Evolutionary conservation across 1,140 invertebrate genomes (phyloP).

Genomic region (Littorina saxatilis): DNA sequence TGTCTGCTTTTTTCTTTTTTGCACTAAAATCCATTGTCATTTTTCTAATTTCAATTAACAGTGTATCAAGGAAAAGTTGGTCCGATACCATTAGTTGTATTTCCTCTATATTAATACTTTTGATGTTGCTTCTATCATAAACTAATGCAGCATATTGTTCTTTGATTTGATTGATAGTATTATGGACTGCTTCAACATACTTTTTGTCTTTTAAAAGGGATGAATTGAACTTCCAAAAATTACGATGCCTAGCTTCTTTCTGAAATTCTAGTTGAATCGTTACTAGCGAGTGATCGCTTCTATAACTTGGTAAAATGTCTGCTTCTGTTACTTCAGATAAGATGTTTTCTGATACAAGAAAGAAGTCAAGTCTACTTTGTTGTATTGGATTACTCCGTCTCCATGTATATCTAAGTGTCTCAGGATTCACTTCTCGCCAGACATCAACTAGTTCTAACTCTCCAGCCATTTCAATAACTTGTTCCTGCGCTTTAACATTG

Average conservation of each 20-base stretch:
- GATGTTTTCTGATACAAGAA: background rate
- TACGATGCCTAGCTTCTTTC: background rate
- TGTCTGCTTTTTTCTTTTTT: background rate
- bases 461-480: too few relatives aligned
- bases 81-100: too few relatives aligned
- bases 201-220: too few relatives aligned
- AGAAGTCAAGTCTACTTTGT: background rate
- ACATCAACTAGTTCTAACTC: background rate
- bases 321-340: background rate
- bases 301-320: background rate
- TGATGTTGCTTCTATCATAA: background rate
- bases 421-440: too few relatives aligned
- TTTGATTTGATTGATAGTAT: background rate
- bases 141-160: background rate
- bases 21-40: too few relatives aligned
- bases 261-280: background rate
- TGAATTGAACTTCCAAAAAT: background rate
- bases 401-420: background rate
- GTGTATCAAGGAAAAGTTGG: too few relatives aligned
- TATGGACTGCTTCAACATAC: background rate
- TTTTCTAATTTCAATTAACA: too few relatives aligned
- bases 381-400: too few relatives aligned
- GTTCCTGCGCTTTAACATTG: too few relatives aligned
- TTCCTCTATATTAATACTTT: too few relatives aligned
- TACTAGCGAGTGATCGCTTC: background rate